phyloP scores from a whole-genome alignment of 92 coral and sea anemone genomes.

The Epizoanthus illoricatus region DNA sequence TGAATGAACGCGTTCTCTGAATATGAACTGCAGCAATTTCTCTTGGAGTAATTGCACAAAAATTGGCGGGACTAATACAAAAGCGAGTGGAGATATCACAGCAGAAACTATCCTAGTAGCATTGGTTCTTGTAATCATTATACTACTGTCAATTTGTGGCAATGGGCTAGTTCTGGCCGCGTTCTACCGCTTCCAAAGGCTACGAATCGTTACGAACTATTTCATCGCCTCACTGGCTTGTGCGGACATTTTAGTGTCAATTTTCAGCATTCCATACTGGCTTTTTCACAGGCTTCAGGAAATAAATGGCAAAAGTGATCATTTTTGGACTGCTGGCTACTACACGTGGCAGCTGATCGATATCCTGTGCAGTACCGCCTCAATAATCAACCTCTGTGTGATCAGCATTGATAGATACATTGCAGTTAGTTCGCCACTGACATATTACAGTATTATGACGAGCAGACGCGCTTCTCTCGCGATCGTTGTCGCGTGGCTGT shows the following conservation, averaged over 20 bases:
- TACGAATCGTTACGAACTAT: slow-evolving; percentile 79
- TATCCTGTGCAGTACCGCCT: slow-evolving; percentile 78
- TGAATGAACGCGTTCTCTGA: too few relatives aligned
- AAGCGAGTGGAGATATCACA: neutral
- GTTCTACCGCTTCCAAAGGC: slow-evolving; percentile 60
- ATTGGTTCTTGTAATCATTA: slow-evolving; percentile 42
- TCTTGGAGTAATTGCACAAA: slow-evolving; percentile 9
- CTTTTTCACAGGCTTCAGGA: slow-evolving; percentile 39
- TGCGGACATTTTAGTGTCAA: slow-evolving; percentile 71
- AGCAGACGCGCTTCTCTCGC: slow-evolving; percentile 57
- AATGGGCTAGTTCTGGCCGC: slow-evolving; percentile 72
- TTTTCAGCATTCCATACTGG: slow-evolving; percentile 75
- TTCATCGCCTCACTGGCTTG: slow-evolving; percentile 75
- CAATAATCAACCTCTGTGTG: slow-evolving; percentile 73
- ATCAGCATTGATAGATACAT: slow-evolving; percentile 73
- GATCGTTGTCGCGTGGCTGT: slow-evolving; percentile 70
- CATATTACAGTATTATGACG: slow-evolving; percentile 68
- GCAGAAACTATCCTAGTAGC: slow-evolving; percentile 8
- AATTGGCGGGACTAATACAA: neutral
- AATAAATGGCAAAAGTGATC: slow-evolving; percentile 11
- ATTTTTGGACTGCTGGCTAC: slow-evolving; percentile 41
- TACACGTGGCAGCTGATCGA: slow-evolving; percentile 79
- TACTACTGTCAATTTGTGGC: slow-evolving; percentile 68
- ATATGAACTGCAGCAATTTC: neutral
- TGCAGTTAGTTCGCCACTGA: slow-evolving; percentile 77